Evolutionary conservation across 1,140 invertebrate genomes (phyloP).

Genomic region (Drosophila ironensis): DNA sequence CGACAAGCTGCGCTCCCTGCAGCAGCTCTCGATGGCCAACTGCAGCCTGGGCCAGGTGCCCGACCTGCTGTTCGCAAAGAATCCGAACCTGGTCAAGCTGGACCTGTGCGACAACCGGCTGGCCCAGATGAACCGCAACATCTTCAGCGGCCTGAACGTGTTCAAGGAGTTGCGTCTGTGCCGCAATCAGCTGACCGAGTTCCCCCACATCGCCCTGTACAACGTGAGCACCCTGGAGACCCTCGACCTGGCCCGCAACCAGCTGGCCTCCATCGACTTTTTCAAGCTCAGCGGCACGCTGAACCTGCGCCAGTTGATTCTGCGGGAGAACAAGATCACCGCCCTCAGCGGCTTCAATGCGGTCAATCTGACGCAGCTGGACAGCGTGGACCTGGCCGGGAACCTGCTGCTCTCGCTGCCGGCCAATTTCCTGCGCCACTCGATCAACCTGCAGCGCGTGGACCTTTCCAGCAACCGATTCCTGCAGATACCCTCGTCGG

Average conservation of each 20-base stretch:
- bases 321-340: conserved; percentile 89
- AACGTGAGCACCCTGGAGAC: conserved; percentile 89
- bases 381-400: conserved; percentile 88
- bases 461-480: conserved; percentile 92
- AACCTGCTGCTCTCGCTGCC: conserved; percentile 90
- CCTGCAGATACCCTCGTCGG: conserved; percentile 90
- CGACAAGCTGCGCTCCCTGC: conserved; percentile 88
- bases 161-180: conserved; percentile 89
- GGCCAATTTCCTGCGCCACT: conserved; percentile 90
- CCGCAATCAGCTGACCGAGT: conserved; percentile 87
- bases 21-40: conserved; percentile 87
- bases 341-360: conserved; percentile 89
- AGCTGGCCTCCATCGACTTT: conserved; percentile 88
- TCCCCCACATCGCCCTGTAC: conserved; percentile 90
- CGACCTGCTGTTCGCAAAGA: conserved; percentile 87
- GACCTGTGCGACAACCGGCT: conserved; percentile 88
- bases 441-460: conserved; percentile 87
- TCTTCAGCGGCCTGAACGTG: conserved; percentile 87
- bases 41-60: conserved; percentile 87
- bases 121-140: conserved; percentile 85
- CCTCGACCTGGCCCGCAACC: conserved; percentile 88
- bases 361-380: conserved; percentile 87
- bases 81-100: conserved; percentile 88
- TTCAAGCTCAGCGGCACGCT: conserved; percentile 88
- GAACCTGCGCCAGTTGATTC: conserved; percentile 87